These are phyloP conservation scores for Fulica atra DNA, from an alignment of 2,113 vertebrate species.

Conservation along the genomic window DNA sequence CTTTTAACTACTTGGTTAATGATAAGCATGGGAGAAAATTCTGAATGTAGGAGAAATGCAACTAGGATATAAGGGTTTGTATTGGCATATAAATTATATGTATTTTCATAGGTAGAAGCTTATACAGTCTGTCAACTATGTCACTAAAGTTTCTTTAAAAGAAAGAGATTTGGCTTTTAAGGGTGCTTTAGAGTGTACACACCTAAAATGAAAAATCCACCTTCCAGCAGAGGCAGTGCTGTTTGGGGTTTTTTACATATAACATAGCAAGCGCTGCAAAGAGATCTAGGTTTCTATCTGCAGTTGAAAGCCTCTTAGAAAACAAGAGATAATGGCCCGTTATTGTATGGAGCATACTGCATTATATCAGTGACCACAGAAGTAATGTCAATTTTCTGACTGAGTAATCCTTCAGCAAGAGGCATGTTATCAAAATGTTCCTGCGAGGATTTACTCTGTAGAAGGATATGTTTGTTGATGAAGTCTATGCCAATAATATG, in stretches of 20 bases:
- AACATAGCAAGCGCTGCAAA: neutral
- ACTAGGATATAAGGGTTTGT: neutral
- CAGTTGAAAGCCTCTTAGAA: neutral
- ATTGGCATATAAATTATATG: neutral
- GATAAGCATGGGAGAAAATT: neutral
- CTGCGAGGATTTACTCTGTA: neutral
- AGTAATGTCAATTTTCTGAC: neutral
- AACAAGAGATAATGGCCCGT: neutral
- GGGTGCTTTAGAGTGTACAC: neutral
- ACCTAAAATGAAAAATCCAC: neutral
- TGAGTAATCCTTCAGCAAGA: neutral
- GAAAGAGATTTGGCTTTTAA: neutral
- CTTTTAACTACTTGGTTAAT: neutral
- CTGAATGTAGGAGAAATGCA: constrained; percentile 57
- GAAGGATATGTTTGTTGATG: neutral
- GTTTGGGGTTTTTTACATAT: neutral
- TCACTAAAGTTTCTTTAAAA: neutral
- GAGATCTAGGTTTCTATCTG: neutral
- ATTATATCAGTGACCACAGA: neutral
- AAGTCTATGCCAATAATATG: neutral
- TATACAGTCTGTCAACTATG: neutral
- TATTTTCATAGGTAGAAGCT: neutral
- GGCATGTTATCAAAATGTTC: neutral
- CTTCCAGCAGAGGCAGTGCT: neutral
- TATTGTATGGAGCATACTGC: neutral